phyloP scores from a whole-genome alignment of 2,888 invertebrate species.

The Nezara viridula region DNA sequence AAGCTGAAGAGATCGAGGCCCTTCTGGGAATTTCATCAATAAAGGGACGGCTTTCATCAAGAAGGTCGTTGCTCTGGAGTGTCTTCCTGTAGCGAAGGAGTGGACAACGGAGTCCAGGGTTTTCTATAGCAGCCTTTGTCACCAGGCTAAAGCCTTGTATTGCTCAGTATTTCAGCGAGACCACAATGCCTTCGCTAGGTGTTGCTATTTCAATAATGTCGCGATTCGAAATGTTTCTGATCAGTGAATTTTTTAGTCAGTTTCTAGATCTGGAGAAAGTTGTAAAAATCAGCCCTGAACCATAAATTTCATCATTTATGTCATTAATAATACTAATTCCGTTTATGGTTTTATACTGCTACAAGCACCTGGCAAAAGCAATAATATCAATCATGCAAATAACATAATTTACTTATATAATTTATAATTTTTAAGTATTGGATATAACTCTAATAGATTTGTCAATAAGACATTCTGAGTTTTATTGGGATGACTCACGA shows the following conservation, averaged over 20 bases:
- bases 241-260: neutral
- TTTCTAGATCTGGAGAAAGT: neutral
- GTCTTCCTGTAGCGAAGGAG: constrained; percentile 28
- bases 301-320: neutral
- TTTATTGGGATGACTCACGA: too few relatives aligned
- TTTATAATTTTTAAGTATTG: too few relatives aligned
- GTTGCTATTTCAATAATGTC: neutral
- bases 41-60: constrained; percentile 19
- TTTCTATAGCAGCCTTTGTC: neutral
- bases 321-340: too few relatives aligned
- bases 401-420: too few relatives aligned
- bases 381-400: too few relatives aligned
- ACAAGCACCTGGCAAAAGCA: too few relatives aligned
- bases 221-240: neutral
- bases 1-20: neutral
- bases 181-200: neutral
- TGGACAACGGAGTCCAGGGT: neutral
- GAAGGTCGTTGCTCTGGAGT: constrained; percentile 20
- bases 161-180: neutral
- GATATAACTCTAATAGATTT: too few relatives aligned
- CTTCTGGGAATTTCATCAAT: constrained; percentile 17
- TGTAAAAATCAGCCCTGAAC: neutral
- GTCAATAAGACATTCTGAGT: too few relatives aligned
- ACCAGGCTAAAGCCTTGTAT: neutral
- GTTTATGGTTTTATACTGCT: too few relatives aligned